A percentile compares a stretch with the other conserved stretches of the same genome.
Conservation (phyloP, 2,113 vertebrate genomes). For the Hiodon tergisus region DNA sequence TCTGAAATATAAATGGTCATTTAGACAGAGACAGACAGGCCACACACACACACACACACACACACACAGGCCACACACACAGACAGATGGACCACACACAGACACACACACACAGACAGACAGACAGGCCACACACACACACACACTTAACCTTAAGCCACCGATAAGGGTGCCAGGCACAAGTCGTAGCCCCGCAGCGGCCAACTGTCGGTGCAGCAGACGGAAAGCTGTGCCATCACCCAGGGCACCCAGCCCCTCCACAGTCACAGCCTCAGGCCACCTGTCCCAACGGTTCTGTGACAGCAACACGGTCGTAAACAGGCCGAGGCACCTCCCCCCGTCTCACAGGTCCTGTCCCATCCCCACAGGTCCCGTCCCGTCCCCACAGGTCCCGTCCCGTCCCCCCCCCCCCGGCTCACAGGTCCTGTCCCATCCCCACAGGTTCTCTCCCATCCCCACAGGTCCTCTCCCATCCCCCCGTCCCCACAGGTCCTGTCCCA, state of each 20-base stretch:
- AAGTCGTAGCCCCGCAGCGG: too few species aligned
- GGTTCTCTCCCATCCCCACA: too few species aligned
- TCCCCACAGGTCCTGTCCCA: too few species aligned
- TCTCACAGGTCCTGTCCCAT: too few species aligned
- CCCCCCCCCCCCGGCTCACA: too few species aligned
- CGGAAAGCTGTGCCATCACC: not conserved
- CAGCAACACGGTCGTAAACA: not conserved
- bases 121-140: not conserved
- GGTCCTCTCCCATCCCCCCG: too few species aligned
- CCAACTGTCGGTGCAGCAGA: too few species aligned
- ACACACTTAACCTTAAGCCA: not conserved
- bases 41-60: constrained; percentile 13
- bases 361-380: too few species aligned
- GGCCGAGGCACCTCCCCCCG: not conserved
- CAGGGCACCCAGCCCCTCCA: not conserved
- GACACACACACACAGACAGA: not conserved
- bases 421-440: too few species aligned
- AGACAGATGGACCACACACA: not conserved
- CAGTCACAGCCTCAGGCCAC: not conserved
- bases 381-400: too few species aligned
- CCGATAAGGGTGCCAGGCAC: too few species aligned
- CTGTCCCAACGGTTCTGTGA: not conserved
- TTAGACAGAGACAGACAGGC: not conserved
- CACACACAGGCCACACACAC: not conserved
- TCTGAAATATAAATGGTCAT: too few species aligned